phyloP scores from a whole-genome alignment of 2,797 vertebrate genomes.

The Thripadectes ignobilis region DNA sequence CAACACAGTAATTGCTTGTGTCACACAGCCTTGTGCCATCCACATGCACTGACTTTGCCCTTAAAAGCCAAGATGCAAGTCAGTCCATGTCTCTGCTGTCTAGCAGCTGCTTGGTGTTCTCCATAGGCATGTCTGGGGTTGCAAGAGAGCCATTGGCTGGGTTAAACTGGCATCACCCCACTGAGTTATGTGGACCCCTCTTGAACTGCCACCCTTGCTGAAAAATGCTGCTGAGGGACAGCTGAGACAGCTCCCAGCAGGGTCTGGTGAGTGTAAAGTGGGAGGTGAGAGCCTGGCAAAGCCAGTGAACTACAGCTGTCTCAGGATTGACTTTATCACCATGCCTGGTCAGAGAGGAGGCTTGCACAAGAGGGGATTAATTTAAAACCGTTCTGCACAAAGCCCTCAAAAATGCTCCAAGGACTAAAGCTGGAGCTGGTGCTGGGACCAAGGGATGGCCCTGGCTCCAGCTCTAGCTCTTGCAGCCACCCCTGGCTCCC shows the following conservation, averaged over 20 bases:
- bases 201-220: background rate
- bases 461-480: background rate
- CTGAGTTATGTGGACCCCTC: background rate
- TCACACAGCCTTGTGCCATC: background rate
- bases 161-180: background rate
- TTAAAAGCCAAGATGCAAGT: background rate
- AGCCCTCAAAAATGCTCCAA: background rate
- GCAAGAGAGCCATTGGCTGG: background rate
- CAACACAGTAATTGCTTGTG: background rate
- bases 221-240: background rate
- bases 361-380: background rate
- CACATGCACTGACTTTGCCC: background rate
- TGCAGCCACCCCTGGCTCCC: background rate
- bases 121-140: fast-evolving
- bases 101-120: background rate
- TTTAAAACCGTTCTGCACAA: background rate
- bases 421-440: background rate
- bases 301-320: background rate
- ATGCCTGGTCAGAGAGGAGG: background rate
- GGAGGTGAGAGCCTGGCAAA: background rate
- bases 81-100: background rate
- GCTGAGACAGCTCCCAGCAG: background rate
- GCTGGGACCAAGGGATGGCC: background rate
- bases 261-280: background rate
- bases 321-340: background rate